These are phyloP conservation scores for Hormiphora californensis DNA, from an alignment of 37 sponge, comb jelly and placozoan genomes.

Conservation along the genomic window DNA sequence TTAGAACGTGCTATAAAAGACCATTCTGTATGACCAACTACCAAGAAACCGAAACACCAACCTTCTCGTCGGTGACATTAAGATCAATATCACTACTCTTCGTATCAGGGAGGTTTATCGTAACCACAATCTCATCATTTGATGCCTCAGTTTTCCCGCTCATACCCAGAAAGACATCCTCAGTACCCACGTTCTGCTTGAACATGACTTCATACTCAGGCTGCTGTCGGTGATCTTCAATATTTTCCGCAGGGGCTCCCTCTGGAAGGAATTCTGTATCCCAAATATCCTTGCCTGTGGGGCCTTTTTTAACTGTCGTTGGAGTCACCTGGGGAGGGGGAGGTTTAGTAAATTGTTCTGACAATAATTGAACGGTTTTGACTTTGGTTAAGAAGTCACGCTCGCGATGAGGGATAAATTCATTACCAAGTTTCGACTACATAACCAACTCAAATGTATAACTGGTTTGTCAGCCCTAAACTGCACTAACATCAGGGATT, in stretches of 20 bases:
- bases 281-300: conserved; percentile 23
- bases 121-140: background rate
- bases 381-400: no score
- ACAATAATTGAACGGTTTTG: no score
- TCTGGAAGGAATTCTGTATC: conserved; percentile 37
- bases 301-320: conserved; percentile 33
- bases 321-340: conserved; percentile 22
- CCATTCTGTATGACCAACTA: no score
- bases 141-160: background rate
- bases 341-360: no score
- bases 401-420: no score
- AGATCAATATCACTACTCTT: conserved; percentile 11
- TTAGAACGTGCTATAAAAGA: no score
- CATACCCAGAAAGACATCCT: conserved; percentile 42
- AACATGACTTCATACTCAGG: conserved; percentile 17
- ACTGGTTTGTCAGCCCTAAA: no score
- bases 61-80: conserved; percentile 23
- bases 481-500: conserved; percentile 33
- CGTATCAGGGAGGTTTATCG: conserved; percentile 9
- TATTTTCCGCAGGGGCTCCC: conserved; percentile 5
- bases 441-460: no score
- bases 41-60: no score
- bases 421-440: no score
- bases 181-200: conserved; percentile 43
- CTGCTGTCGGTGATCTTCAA: conserved; percentile 17